These are phyloP conservation scores for Rhabdophis nuchalis DNA, from an alignment of 2,797 vertebrate genomes.

Conservation along the genomic window DNA sequence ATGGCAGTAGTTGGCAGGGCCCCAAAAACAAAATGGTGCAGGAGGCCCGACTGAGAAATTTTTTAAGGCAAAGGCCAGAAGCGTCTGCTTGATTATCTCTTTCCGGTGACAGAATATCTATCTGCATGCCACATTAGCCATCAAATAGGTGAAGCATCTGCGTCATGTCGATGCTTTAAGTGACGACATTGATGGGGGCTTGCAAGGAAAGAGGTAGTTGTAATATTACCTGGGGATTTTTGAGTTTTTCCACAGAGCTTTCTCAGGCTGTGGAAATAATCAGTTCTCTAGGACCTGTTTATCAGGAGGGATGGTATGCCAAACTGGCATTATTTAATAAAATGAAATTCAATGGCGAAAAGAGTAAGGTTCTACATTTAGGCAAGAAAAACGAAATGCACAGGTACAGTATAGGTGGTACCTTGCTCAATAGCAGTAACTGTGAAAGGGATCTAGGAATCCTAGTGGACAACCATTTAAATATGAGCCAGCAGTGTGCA, in stretches of 20 bases:
- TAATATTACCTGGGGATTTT: not conserved
- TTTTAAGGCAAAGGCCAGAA: not conserved
- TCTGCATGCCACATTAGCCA: not conserved
- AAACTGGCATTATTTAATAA: no score
- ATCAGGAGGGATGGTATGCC: not conserved
- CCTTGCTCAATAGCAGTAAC: no score
- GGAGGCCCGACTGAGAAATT: not conserved
- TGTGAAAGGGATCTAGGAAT: no score
- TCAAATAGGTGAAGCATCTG: not conserved
- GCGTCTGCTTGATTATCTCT: not conserved
- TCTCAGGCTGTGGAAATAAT: not conserved
- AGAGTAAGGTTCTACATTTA: no score
- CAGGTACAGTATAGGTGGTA: no score
- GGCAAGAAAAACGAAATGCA: no score
- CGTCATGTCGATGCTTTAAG: not conserved
- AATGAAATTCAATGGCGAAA: no score
- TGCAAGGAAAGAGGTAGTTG: not conserved
- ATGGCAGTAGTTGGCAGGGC: conserved; percentile 5
- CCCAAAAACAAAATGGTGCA: not conserved
- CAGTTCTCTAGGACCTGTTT: not conserved
- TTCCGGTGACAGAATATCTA: not conserved
- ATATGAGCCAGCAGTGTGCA: no score
- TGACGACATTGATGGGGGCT: not conserved
- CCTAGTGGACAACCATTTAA: no score
- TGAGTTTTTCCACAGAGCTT: not conserved